A percentile compares a stretch with the other conserved stretches of the same genome.
phyloP scores from a whole-genome alignment of 37 sponge, comb jelly and placozoan species.

The Haliclona indistincta region DNA sequence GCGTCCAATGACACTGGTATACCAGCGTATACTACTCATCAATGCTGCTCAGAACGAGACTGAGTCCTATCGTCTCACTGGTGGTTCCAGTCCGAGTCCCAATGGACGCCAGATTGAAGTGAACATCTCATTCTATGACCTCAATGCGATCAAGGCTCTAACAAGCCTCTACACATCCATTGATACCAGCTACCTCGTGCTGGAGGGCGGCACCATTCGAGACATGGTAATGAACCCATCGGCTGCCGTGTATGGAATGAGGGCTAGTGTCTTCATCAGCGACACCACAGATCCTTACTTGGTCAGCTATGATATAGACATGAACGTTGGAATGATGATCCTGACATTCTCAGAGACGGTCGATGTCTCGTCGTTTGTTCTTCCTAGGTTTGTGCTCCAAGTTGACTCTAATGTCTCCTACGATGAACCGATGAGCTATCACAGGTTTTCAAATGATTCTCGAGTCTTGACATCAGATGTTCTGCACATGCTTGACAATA shows the following conservation, averaged over 20 bases:
- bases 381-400: slow-evolving; percentile 67
- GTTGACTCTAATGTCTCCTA: slow-evolving; percentile 62
- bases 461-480: slow-evolving; percentile 55
- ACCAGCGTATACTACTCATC: slow-evolving; percentile 47
- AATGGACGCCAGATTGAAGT: slow-evolving; percentile 75
- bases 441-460: slow-evolving; percentile 45
- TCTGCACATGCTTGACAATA: slow-evolving; percentile 71
- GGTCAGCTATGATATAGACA: slow-evolving; percentile 72
- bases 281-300: slow-evolving; percentile 69
- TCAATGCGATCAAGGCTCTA: slow-evolving; percentile 81
- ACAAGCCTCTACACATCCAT: slow-evolving; percentile 50
- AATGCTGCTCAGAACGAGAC: slow-evolving; percentile 47
- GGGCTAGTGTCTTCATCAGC: slow-evolving; percentile 50
- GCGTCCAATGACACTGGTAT: slow-evolving; percentile 41
- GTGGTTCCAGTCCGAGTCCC: slow-evolving; percentile 30
- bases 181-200: slow-evolving; percentile 60
- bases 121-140: slow-evolving; percentile 52
- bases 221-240: slow-evolving; percentile 88
- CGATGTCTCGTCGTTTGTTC: slow-evolving; percentile 70
- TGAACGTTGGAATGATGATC: slow-evolving; percentile 71
- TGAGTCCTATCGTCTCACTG: slow-evolving; percentile 58
- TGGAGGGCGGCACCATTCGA: slow-evolving; percentile 58
- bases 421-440: slow-evolving; percentile 46
- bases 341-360: slow-evolving; percentile 89
- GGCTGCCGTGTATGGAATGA: slow-evolving; percentile 34